Evolutionary conservation across 2,888 invertebrate genomes (phyloP).

Genomic region (Macaria liturata): DNA sequence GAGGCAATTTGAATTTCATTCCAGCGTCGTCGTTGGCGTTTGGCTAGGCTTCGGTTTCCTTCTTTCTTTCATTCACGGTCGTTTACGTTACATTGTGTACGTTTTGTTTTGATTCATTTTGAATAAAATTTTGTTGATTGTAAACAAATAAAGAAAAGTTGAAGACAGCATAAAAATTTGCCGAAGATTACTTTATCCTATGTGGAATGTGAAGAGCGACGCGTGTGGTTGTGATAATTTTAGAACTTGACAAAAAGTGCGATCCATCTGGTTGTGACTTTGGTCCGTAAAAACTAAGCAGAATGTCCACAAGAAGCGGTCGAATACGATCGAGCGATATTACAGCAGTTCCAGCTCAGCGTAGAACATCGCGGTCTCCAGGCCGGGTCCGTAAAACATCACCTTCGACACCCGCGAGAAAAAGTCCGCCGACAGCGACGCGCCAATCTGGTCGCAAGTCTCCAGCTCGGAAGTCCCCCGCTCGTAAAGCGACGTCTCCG

Average conservation of each 20-base stretch:
- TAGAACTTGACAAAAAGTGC: slow-evolving; percentile 47
- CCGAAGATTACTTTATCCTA: slow-evolving; percentile 9
- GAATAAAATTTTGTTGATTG: slow-evolving; percentile 21
- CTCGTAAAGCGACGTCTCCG: slow-evolving; percentile 71
- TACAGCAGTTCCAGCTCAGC: slow-evolving; percentile 65
- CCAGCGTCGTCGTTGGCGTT: slow-evolving; percentile 71
- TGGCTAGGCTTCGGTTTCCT: slow-evolving; percentile 53
- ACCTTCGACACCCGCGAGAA: slow-evolving; percentile 53
- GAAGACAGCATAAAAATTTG: no score
- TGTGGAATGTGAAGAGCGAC: slow-evolving; percentile 52
- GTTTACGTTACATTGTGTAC: slow-evolving; percentile 43
- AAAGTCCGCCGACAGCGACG: slow-evolving; percentile 54
- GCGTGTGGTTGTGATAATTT: slow-evolving; percentile 72
- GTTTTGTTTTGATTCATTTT: slow-evolving; percentile 49
- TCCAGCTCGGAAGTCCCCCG: slow-evolving; percentile 80
- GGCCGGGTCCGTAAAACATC: slow-evolving; percentile 70
- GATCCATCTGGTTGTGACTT: slow-evolving; percentile 20
- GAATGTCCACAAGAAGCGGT: slow-evolving; percentile 75
- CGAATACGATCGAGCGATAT: slow-evolving; percentile 57
- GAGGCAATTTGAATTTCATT: slow-evolving; percentile 63
- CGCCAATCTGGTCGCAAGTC: slow-evolving; percentile 72
- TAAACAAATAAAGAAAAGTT: slow-evolving; percentile 24
- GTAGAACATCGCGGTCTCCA: slow-evolving; percentile 72
- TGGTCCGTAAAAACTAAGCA: slow-evolving; percentile 34
- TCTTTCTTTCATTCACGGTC: slow-evolving; percentile 47